A percentile compares a stretch with the other conserved stretches of the same genome.
Evolutionary conservation across 2,797 vertebrate species (phyloP).

Genomic region (Pseudopleuronectes americanus): DNA sequence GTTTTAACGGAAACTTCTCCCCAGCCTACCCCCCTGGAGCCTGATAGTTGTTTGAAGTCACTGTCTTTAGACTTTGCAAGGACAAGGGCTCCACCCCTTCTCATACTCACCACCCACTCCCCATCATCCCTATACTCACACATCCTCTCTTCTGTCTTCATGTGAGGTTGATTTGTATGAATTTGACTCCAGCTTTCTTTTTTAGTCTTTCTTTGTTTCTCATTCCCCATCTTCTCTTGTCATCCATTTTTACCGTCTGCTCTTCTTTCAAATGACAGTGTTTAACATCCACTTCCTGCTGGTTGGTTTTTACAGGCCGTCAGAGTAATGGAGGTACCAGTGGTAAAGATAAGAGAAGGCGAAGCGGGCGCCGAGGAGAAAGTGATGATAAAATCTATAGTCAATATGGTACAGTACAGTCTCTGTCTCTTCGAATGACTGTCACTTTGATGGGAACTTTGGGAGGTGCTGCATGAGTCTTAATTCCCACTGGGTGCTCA

Average conservation of each 20-base stretch:
- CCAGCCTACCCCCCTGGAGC: conserved; percentile 32
- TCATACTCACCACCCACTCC: conserved; percentile 12
- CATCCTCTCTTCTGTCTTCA: conserved; percentile 21
- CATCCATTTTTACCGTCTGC: not conserved
- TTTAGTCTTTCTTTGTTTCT: conserved; percentile 2
- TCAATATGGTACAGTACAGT: conserved; percentile 91
- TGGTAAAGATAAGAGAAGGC: conserved; percentile 97
- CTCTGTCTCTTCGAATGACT: conserved; percentile 65
- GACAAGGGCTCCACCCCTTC: conserved; percentile 38
- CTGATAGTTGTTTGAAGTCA: conserved; percentile 75
- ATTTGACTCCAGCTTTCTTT: conserved; percentile 16
- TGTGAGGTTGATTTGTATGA: conserved; percentile 28
- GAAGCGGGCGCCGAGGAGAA: conserved; percentile 90
- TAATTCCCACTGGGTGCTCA: conserved; percentile 42
- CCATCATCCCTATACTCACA: conserved; percentile 13
- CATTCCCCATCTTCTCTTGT: conserved; percentile 1
- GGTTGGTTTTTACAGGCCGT: conserved; percentile 90
- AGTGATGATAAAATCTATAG: conserved; percentile 96
- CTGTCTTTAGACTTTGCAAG: conserved; percentile 59
- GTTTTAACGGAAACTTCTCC: conserved; percentile 56
- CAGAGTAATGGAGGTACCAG: conserved; percentile 97
- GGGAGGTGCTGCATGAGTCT: conserved; percentile 70
- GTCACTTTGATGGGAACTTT: conserved; percentile 63
- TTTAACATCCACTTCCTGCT: conserved; percentile 66
- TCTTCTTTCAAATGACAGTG: conserved; percentile 44